A percentile compares a stretch with the other conserved stretches of the same genome.
These are phyloP conservation scores for Pedionomus torquatus DNA, from an alignment of 2,113 vertebrate species.

Conservation along the genomic window DNA sequence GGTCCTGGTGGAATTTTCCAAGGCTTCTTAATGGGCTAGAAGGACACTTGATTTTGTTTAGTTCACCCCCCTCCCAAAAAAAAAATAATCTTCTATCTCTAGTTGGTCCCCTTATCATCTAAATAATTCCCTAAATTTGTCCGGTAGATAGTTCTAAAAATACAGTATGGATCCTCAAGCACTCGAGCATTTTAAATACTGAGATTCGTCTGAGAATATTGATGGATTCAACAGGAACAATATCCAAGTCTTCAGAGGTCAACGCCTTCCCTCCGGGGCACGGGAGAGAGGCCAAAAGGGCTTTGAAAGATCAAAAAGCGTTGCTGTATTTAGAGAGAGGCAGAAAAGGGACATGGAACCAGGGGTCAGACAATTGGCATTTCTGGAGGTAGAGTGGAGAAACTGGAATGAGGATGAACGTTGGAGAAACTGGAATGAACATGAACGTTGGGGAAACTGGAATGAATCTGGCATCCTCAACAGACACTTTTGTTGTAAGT, in stretches of 20 bases:
- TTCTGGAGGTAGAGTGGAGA: not conserved
- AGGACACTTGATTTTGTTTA: not conserved
- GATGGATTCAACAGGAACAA: not conserved
- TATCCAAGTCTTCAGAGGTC: not conserved
- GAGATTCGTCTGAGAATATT: not conserved
- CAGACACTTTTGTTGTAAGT: too few relatives aligned
- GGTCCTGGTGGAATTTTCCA: not conserved
- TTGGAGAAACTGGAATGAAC: not conserved
- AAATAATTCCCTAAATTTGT: not conserved
- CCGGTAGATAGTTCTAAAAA: not conserved
- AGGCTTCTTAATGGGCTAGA: not conserved
- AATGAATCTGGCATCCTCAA: not conserved
- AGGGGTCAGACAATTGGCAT: not conserved
- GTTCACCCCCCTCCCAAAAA: not conserved
- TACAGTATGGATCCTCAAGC: not conserved
- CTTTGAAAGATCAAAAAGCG: not conserved
- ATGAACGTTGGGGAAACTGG: not conserved
- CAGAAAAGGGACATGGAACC: not conserved
- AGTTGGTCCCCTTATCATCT: not conserved
- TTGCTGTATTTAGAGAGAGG: not conserved
- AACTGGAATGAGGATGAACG: not conserved
- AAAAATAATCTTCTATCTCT: not conserved
- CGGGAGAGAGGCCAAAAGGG: not conserved
- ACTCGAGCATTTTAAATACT: not conserved
- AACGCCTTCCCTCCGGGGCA: not conserved